Conservation (phyloP, 1,140 invertebrate genomes). For the Muscidifurax raptorellus region DNA sequence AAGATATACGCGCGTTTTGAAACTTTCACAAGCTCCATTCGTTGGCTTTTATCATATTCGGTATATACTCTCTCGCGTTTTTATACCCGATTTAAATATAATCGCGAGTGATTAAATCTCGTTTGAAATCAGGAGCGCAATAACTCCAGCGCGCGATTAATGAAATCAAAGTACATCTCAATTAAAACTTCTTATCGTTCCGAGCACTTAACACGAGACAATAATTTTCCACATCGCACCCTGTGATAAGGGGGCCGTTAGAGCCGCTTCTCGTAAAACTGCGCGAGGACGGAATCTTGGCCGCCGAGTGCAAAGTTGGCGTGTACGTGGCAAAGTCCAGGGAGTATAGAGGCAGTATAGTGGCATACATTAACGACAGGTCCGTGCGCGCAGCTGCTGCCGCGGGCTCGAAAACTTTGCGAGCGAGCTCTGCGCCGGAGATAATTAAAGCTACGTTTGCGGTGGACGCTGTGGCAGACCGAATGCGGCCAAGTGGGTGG, state of each 20-base stretch:
- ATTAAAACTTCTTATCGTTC: too few species aligned
- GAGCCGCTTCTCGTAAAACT: not conserved
- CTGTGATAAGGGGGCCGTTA: not conserved
- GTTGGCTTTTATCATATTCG: too few species aligned
- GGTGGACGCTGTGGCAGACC: not conserved
- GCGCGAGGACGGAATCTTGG: not conserved
- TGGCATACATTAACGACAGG: not conserved
- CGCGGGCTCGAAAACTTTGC: not conserved
- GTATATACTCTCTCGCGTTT: too few species aligned
- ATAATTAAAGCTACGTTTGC: constrained; percentile 1
- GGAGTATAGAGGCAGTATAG: not conserved
- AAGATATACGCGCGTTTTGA: too few species aligned
- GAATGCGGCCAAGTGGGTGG: not conserved
- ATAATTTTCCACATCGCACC: not conserved
- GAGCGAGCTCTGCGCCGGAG: not conserved
- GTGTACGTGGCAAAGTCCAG: not conserved
- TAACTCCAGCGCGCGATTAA: too few species aligned
- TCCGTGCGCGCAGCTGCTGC: not conserved
- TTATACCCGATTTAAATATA: too few species aligned
- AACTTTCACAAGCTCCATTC: too few species aligned
- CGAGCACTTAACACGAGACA: too few species aligned
- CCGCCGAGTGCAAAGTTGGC: not conserved
- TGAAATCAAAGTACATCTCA: too few species aligned
- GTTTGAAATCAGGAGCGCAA: too few species aligned
- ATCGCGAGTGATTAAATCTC: too few species aligned